Evolutionary conservation across 2,888 invertebrate genomes (phyloP).

Genomic region (Nomada goodeniana): DNA sequence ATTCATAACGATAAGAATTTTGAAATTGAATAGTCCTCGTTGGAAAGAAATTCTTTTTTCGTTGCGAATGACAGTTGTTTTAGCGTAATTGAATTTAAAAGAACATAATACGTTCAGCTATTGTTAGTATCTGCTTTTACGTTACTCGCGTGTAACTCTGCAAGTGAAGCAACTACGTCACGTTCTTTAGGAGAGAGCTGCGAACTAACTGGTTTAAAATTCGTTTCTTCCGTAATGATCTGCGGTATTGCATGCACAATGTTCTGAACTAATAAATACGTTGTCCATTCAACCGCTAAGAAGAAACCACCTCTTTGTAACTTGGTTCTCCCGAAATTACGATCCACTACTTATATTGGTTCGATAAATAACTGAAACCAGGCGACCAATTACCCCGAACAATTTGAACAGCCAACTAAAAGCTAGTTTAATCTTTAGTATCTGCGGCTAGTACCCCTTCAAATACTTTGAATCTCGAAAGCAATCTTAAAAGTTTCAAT

Average conservation of each 20-base stretch:
- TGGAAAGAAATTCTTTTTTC: no score
- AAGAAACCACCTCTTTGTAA: background rate
- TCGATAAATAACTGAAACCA: background rate
- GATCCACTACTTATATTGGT: background rate
- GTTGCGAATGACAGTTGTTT: no score
- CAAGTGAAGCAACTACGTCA: background rate
- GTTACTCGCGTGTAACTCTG: background rate
- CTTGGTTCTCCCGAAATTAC: background rate
- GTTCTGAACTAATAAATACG: background rate
- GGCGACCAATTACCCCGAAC: background rate
- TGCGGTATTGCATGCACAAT: background rate
- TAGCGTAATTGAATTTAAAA: no score
- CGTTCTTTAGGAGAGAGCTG: background rate
- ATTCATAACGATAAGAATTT: no score
- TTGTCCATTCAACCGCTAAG: background rate
- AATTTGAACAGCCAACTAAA: background rate
- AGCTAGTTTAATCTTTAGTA: background rate
- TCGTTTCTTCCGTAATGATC: background rate
- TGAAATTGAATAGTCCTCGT: no score
- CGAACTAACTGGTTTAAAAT: background rate
- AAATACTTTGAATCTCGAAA: no score
- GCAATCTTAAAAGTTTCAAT: no score
- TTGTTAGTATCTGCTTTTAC: background rate
- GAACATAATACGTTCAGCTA: no score
- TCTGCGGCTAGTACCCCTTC: no score